Evolutionary conservation across 2,113 vertebrate genomes (phyloP), one percentile per base, ranked within the genome.

Genomic region (Corythoichthys intestinalis): DNA sequence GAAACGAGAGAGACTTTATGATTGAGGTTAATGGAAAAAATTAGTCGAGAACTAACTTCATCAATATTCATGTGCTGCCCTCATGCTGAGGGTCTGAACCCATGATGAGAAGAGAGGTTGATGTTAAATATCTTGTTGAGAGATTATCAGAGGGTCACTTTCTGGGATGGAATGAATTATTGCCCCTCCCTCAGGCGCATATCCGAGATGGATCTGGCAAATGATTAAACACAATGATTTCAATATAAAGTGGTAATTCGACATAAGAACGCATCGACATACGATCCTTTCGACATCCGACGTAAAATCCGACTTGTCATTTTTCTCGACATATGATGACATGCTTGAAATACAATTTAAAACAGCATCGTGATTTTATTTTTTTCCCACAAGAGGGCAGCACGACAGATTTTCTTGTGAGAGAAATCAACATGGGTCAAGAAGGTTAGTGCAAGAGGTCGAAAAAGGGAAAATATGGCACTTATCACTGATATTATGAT

Each of bases 11-110:
- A 76, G 83, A 78, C 77, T 65, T 79, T 77, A 81, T 90, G 86
- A 80, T 71, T 79, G 76, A 79, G 90, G 90, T 91, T 91, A 91
- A 89, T 86, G 84, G 83, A 79, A 81, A 72, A 74, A 85, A 90
- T 86, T 90, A 86, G 82, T 80, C 70, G 28, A 65, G 70, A 84
- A 80, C 84, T 69, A 75, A 66, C 75, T 73, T 73, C 54, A 90
- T 91, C 84, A 91, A 92, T 90, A 92, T 91, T 84, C 80, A 91
- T 83, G 70, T 71, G 71, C 71, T 76, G 80, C 81, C 34, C 79
- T 80, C 70, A 83, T 75, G 67, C 75, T 83, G 78, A 70, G 73
- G 73, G 79, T 71, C 70, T 73, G 84, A 82, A 83, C 79, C 69
- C 54, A 5, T 60, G 54, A 80, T 78, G 75, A 75, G 79, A 67